Conservation (phyloP, 1,140 invertebrate genomes). For the Nasonia longicornis region DNA sequence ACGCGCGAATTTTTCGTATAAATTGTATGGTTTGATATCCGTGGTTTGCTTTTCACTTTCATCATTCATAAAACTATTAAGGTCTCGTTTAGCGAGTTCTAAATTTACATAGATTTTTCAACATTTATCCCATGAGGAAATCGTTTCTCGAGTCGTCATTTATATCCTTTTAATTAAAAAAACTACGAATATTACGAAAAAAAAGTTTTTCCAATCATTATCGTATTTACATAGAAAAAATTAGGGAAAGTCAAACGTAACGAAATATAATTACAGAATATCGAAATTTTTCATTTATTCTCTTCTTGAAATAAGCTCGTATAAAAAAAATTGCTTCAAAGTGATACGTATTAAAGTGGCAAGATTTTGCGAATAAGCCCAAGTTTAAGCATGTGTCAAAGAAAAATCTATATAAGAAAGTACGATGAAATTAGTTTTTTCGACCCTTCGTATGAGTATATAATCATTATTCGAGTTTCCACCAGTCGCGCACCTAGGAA, state of each 20-base stretch:
- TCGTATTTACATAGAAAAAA: conserved; percentile 37
- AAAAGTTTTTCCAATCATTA: conserved; percentile 38
- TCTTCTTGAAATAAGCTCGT: conserved; percentile 37
- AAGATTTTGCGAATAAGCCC: neutral
- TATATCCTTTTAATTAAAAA: conserved; percentile 24
- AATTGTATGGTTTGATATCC: conserved; percentile 7
- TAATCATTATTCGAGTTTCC: conserved; percentile 25
- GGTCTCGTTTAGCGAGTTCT: conserved; percentile 18
- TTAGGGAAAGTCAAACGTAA: conserved; percentile 11
- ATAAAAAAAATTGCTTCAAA: conserved; percentile 36
- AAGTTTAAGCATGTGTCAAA: neutral
- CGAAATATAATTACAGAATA: conserved; percentile 25
- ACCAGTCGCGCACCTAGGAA: conserved; percentile 2
- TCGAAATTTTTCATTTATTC: conserved; percentile 38
- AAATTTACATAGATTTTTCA: conserved; percentile 37
- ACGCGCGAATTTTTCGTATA: neutral
- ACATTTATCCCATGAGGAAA: conserved; percentile 30
- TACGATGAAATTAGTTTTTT: conserved; percentile 37
- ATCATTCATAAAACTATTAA: conserved; percentile 9
- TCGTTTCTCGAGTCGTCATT: conserved; percentile 35
- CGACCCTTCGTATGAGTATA: conserved; percentile 15
- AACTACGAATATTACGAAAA: conserved; percentile 24
- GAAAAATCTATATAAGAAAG: conserved; percentile 14
- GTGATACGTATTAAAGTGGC: neutral
- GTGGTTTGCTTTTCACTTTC: conserved; percentile 19